Evolutionary conservation across 2,797 vertebrate genomes (phyloP), one percentile per base, ranked within the genome.

Genomic region (Oreortyx pictus): DNA sequence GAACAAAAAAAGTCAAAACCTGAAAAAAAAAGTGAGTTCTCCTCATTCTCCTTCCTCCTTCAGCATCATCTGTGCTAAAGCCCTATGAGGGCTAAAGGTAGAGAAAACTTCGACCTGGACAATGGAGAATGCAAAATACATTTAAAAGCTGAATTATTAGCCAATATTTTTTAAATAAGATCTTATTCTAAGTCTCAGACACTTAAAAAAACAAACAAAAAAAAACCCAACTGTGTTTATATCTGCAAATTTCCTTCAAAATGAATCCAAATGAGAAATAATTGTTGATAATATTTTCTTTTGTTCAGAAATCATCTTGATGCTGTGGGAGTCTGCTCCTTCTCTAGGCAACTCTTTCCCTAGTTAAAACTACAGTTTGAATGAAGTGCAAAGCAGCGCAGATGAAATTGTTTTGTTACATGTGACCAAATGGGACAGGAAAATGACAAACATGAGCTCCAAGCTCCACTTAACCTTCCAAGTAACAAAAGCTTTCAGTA

Each of bases 1-100:
- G n/a, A 86, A 89, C 85, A 91, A 82, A 49, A 49, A 77, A n/a
- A 37, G 11, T 61, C 27, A 71, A 66, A 81, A 50, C 15, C 8
- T 8, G 66, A 80, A 80, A 81, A 44, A 44, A 19, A 57, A 89
- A 11, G 13, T 14, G 43, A 88, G 6, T 67, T 89, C 41, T 86
- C 79, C 89, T 85, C 65, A 89, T 85, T 93, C 39, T 87, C 39
- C 82, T 93, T 76, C 50, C 49, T 82, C 62, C 68, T 81, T 82
- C 87, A 85, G 19, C 35, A 72, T 76, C 46, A 75, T 81, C 79
- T 80, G 23, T 76, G 80, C 57, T 93, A 89, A 89, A 54, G 73
- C 57, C 67, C 76, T 82, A 20, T 57, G 18, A 75, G 19, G 50
- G 25, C 82, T 89, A 92, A 86, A 18, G 25, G 60, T 72, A 89